Evolutionary conservation across 2,797 vertebrate species (phyloP).

Genomic region (Lophius americanus): DNA sequence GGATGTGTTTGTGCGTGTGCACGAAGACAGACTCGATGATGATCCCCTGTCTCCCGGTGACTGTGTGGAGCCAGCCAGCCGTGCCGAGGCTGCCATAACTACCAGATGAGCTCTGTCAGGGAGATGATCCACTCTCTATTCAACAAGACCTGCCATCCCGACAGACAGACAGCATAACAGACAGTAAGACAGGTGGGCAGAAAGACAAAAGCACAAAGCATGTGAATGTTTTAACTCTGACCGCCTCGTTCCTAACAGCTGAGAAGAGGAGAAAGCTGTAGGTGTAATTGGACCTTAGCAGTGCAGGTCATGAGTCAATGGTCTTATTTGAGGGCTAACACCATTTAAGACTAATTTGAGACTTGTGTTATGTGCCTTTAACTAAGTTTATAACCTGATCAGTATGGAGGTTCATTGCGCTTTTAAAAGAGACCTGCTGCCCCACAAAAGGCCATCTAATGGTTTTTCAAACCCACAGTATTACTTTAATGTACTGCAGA

Average conservation of each 20-base stretch:
- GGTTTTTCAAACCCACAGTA: constrained; percentile 75
- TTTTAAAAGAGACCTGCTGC: constrained; percentile 76
- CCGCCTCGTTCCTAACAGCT: constrained; percentile 35
- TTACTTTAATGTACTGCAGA: constrained; percentile 77
- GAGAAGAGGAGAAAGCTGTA: constrained; percentile 58
- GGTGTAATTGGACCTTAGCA: constrained; percentile 72
- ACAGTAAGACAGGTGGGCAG: constrained; percentile 50
- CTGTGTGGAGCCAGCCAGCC: constrained; percentile 74
- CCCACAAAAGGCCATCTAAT: constrained; percentile 76
- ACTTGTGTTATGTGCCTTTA: constrained; percentile 76
- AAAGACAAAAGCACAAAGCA: constrained; percentile 59
- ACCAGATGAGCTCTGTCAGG: constrained; percentile 81
- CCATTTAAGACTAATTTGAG: constrained; percentile 80
- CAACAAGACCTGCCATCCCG: constrained; percentile 72
- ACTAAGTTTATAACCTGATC: constrained; percentile 77
- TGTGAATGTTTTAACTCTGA: constrained; percentile 62
- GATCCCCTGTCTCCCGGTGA: constrained; percentile 75
- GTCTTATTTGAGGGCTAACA: constrained; percentile 79
- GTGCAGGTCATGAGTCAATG: constrained; percentile 66
- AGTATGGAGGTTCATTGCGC: constrained; percentile 73
- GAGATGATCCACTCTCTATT: constrained; percentile 76
- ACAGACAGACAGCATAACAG: constrained; percentile 50
- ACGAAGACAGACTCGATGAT: constrained; percentile 66
- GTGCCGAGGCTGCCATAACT: constrained; percentile 78
- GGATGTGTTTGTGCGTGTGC: constrained; percentile 29